These are phyloP conservation scores for Spisula solida DNA, from an alignment of 2,888 invertebrate species.

Conservation along the genomic window DNA sequence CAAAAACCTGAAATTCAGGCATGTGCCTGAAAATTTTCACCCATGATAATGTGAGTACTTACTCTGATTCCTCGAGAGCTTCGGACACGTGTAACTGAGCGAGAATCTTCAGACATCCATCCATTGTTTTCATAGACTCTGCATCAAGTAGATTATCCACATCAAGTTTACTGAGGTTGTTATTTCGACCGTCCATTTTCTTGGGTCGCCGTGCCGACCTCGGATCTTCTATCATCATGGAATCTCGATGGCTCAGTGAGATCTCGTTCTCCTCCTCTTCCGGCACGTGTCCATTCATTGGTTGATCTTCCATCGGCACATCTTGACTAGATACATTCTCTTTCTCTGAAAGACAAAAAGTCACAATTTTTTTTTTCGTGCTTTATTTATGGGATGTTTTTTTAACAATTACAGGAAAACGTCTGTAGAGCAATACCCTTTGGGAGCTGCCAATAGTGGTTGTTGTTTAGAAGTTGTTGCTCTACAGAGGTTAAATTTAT, in stretches of 20 bases:
- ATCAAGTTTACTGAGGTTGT: conserved; percentile 70
- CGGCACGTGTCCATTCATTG: conserved; percentile 7
- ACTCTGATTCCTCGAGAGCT: conserved; percentile 85
- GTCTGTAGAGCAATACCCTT: too few species aligned
- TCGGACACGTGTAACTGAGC: conserved; percentile 82
- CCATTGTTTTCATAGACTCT: conserved; percentile 80
- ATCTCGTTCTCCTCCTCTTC: neutral
- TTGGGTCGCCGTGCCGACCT: conserved; percentile 25
- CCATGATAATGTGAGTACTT: conserved; percentile 63
- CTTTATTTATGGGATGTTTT: too few species aligned
- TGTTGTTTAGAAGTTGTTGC: too few species aligned
- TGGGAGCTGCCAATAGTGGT: too few species aligned
- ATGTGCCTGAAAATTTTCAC: too few species aligned
- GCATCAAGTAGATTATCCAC: conserved; percentile 79
- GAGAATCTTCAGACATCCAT: conserved; percentile 83
- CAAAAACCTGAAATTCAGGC: too few species aligned
- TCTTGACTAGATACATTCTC: conserved; percentile 55
- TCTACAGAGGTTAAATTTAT: too few species aligned
- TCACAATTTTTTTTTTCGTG: too few species aligned
- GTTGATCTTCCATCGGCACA: conserved; percentile 60
- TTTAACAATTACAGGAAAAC: too few species aligned
- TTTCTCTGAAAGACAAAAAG: conserved; percentile 23
- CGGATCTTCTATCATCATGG: neutral
- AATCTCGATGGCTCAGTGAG: neutral
- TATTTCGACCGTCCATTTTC: conserved; percentile 46